These are phyloP conservation scores for Zaprionus tsacasi DNA, from an alignment of 1,140 invertebrate genomes.

Conservation along the genomic window DNA sequence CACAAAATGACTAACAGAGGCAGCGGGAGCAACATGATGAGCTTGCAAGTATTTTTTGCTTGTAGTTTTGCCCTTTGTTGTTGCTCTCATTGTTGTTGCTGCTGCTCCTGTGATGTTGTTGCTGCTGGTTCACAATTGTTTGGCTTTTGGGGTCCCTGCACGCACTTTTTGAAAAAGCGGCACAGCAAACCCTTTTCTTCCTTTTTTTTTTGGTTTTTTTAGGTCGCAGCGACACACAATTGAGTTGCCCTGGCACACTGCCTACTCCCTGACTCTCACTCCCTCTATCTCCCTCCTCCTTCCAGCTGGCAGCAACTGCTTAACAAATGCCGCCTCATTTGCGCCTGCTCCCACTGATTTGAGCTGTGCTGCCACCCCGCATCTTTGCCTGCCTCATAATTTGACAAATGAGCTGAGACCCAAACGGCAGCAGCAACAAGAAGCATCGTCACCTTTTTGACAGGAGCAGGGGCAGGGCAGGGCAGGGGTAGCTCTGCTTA, in stretches of 20 bases:
- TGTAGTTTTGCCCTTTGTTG: neutral
- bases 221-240: slow-evolving; percentile 44
- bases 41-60: slow-evolving; percentile 1
- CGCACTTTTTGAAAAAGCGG: slow-evolving; percentile 42
- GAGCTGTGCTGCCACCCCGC: slow-evolving; percentile 33
- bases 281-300: neutral
- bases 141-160: slow-evolving; percentile 37
- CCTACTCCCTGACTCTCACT: neutral
- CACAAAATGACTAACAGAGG: slow-evolving; percentile 18
- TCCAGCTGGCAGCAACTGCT: slow-evolving; percentile 14
- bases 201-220: slow-evolving; percentile 29
- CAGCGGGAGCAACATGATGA: slow-evolving; percentile 8
- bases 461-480: slow-evolving; percentile 15
- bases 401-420: slow-evolving; percentile 65
- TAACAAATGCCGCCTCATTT: slow-evolving; percentile 77
- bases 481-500: neutral
- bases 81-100: neutral
- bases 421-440: slow-evolving; percentile 22
- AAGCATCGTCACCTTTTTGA: slow-evolving; percentile 75
- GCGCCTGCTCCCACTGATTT: slow-evolving; percentile 70
- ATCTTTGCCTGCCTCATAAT: slow-evolving; percentile 50
- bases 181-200: slow-evolving; percentile 22
- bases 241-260: slow-evolving; percentile 40
- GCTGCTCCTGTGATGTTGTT: slow-evolving; percentile 3
- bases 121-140: slow-evolving; percentile 33